A percentile compares a stretch with the other conserved stretches of the same genome.
phyloP scores from a whole-genome alignment of 2,888 invertebrate genomes.

The Chrysotoxum bicinctum region DNA sequence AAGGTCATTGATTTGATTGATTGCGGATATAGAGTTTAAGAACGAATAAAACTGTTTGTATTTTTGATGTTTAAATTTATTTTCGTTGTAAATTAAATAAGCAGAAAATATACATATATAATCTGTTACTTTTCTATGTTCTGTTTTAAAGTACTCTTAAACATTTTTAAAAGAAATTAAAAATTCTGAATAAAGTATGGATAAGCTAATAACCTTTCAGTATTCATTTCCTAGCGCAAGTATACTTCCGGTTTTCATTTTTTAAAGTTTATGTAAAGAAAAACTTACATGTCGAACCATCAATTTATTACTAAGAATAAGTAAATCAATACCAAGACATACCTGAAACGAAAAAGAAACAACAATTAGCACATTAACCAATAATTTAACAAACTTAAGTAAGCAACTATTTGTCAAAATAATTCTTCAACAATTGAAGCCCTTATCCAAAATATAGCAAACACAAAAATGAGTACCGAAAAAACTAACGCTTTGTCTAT shows the following conservation, averaged over 20 bases:
- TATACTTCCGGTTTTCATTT: neutral
- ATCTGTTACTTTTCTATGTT: no score
- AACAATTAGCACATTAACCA: no score
- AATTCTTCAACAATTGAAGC: slow-evolving; percentile 36
- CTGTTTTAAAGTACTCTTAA: no score
- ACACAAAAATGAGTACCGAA: neutral
- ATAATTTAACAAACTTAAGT: slow-evolving; percentile 24
- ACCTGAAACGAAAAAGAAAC: slow-evolving; percentile 55
- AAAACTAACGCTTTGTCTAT: slow-evolving; percentile 23
- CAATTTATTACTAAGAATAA: neutral
- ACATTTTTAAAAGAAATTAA: no score
- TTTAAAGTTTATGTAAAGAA: neutral
- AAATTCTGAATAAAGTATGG: no score
- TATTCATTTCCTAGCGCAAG: no score
- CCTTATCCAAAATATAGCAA: slow-evolving; percentile 28
- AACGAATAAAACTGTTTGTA: neutral
- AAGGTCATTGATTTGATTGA: slow-evolving; percentile 17
- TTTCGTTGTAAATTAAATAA: neutral
- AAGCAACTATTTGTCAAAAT: slow-evolving; percentile 22
- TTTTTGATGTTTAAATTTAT: neutral
- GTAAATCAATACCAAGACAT: slow-evolving; percentile 31
- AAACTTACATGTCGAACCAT: slow-evolving; percentile 8
- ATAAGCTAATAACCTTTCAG: no score
- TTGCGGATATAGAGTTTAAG: slow-evolving; percentile 2
- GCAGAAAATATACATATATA: no score